phyloP scores from a whole-genome alignment of 2,888 invertebrate genomes.

The Drosophila fulvimacula region DNA sequence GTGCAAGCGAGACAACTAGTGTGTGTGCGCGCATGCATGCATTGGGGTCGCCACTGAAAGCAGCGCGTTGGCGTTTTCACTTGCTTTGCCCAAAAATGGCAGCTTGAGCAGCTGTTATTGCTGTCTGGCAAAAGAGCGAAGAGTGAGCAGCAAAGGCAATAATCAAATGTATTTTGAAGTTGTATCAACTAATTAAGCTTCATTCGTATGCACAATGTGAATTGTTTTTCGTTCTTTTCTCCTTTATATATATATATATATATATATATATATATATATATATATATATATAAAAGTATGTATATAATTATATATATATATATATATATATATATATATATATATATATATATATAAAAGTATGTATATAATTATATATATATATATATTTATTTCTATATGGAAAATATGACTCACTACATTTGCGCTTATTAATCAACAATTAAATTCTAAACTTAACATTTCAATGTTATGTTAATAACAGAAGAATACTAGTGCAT shows the following conservation, averaged over 20 bases:
- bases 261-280: neutral
- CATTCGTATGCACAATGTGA: neutral
- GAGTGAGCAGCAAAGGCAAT: neutral
- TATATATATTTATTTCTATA: neutral
- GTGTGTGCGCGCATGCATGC: neutral
- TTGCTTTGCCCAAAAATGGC: slow-evolving; percentile 54
- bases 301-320: too few relatives aligned
- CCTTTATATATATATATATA: too few relatives aligned
- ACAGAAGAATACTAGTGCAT: neutral
- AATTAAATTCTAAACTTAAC: slow-evolving; percentile 6
- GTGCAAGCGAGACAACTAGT: slow-evolving; percentile 46
- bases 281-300: too few relatives aligned
- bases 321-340: neutral
- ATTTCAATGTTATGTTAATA: neutral
- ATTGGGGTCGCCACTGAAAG: slow-evolving; percentile 11
- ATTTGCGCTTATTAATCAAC: neutral
- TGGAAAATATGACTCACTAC: slow-evolving; percentile 11
- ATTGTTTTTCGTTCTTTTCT: neutral
- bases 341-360: too few relatives aligned
- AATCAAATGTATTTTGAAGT: slow-evolving; percentile 14
- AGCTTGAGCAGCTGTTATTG: slow-evolving; percentile 52
- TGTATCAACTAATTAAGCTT: slow-evolving; percentile 5
- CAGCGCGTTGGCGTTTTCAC: slow-evolving; percentile 36
- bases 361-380: too few relatives aligned
- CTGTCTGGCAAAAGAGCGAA: neutral